Base-by-base conservation (phyloP, 2,888 invertebrate species). In the Hirudinaria manillensis region DNA sequence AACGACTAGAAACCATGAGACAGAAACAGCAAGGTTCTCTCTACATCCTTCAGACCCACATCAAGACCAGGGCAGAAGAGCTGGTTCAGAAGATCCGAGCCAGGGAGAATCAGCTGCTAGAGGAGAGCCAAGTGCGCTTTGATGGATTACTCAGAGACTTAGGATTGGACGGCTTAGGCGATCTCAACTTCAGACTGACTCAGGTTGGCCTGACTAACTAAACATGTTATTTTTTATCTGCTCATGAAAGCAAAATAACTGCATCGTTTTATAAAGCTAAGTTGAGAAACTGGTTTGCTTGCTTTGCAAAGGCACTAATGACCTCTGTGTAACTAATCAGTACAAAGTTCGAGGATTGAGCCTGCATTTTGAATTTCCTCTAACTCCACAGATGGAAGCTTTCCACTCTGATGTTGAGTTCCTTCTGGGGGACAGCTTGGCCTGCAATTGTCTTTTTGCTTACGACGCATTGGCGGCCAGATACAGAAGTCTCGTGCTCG, bases 1-100 rank as follows among this genome's bases (percentile, higher is more conserved):
- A 79, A 66, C 78, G 77, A 53, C 70, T 79, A 4, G 79, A 78
- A 36, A 79, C 78, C 16, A 21, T 79, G 16, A 76, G 76, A 38
- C 77, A 79, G 74, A 70, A 75, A 21, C 77, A 79, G 36, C 79
- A 79, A 68, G 70, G 70, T 16, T 72, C 78, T 7, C 71, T 78
- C 19, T 78, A 77, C 71, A 72, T 70, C 2, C 76, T 77, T 3
- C 79, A 79, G 53, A 71, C 36, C 16, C 67, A 75, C 27, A 79
- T 79, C 51, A 70, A 72, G 13, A 65, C 77, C 24, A 76, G 68
- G 27, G 72, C 79, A n/a, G 74, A 72, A 1, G 70, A 78, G 16
- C 29, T 76, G 13, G 66, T 79, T 16, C 53, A 32, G 19, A 76
- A 70, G 51, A 76, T 79, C 36, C 70, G 76, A n/a, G 67, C 77